Evolutionary conservation across 1,140 invertebrate species (phyloP), one percentile per base, ranked within the genome.

Genomic region (Nomia melanderi): DNA sequence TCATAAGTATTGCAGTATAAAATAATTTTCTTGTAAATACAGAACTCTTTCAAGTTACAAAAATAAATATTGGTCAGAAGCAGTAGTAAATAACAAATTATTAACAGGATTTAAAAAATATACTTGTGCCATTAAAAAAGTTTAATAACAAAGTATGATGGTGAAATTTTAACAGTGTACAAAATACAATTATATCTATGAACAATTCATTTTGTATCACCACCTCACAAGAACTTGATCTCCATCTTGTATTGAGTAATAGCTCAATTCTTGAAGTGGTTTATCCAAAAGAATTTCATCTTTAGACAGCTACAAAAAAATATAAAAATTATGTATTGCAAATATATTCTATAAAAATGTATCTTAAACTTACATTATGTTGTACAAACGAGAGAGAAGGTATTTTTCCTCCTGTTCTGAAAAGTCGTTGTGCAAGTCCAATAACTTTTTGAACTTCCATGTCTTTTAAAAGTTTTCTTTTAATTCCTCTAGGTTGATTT

Each of bases 361-460:
- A 31, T 12, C 20, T 33, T 50, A 29, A 54, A 89, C 86, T 90
- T 90, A 95, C 94, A 90, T 93, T 93, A 65, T 90, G 88, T 85
- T 93, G 94, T 47, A 93, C 83, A 81, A 94, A 93, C 57, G 91
- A 92, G 54, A 95, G 88, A 59, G 84, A 89, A n/a, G 93, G 90
- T 78, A 93, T 92, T 79, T 92, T 90, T 79, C 89, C 89, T 77
- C 92, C 87, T 27, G 93, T 91, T 87, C 93, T 93, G 84, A 96
- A 97, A 63, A 96, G 88, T 88, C 95, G 93, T 86, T 96, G 95
- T 3, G 94, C 93, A 72, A 97, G 90, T 83, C 95, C 94, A 79
- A 95, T 94, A 62, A 98, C 91, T 91, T 97, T 97, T 88, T 97
- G 96, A 41, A 98, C 95, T 29, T 95, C 94, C 94, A 98, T 97